Evolutionary conservation across 1,140 invertebrate species (phyloP).

Genomic region (Macrobrachium nipponense): DNA sequence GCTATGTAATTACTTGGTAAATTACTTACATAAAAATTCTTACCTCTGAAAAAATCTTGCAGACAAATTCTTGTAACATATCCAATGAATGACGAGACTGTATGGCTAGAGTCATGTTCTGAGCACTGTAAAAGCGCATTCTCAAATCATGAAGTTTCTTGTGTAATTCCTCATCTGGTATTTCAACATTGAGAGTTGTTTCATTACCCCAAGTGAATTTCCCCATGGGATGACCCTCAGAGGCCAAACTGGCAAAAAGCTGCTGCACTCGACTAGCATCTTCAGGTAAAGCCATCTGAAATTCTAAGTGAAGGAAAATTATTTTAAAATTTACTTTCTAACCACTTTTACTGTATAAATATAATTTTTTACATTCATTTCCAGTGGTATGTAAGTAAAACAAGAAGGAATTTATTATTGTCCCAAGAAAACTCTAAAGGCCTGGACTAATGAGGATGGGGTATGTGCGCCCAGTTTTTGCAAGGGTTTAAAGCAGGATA

Average conservation of each 20-base stretch:
- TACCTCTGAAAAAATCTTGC: constrained; percentile 68
- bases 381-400: too few species aligned
- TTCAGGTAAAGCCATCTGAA: constrained; percentile 78
- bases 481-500: too few species aligned
- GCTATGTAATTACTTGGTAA: too few species aligned
- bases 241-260: constrained; percentile 78
- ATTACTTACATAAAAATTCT: too few species aligned
- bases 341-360: too few species aligned
- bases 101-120: constrained; percentile 88
- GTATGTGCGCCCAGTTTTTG: too few species aligned
- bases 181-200: constrained; percentile 77
- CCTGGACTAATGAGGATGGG: too few species aligned
- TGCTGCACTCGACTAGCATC: constrained; percentile 81
- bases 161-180: constrained; percentile 69
- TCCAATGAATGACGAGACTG: constrained; percentile 83
- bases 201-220: constrained; percentile 90
- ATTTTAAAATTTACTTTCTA: background rate
- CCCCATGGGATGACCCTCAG: constrained; percentile 78
- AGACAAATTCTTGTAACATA: constrained; percentile 78
- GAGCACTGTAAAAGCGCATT: constrained; percentile 85
- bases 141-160: constrained; percentile 81
- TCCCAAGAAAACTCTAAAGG: too few species aligned
- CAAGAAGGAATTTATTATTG: too few species aligned
- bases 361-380: too few species aligned
- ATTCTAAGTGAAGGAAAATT: constrained; percentile 73